A percentile compares a stretch with the other conserved stretches of the same genome.
These are phyloP conservation scores for Philotrypesis tridentata DNA, from an alignment of 1,140 invertebrate genomes.

Conservation along the genomic window DNA sequence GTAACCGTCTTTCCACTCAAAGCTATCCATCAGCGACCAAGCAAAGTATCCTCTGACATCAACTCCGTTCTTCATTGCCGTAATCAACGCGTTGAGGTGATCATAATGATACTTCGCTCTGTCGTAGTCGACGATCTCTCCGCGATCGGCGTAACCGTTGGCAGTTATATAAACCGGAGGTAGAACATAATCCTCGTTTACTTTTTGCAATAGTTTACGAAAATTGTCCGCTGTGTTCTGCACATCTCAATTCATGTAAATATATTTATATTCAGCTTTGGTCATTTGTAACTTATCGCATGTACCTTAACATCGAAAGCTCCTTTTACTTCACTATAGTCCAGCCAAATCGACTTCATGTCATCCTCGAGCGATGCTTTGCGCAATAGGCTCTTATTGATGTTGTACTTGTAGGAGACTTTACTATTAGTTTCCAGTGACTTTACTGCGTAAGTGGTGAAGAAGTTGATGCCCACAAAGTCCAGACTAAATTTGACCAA, in stretches of 20 bases:
- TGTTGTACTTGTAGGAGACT: background rate
- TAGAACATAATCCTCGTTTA: slow-evolving; percentile 70
- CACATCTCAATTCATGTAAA: background rate
- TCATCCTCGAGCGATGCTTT: background rate
- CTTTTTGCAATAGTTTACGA: slow-evolving; percentile 68
- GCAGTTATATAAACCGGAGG: slow-evolving; percentile 74
- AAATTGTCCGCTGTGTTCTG: slow-evolving; percentile 68
- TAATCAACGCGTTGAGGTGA: slow-evolving; percentile 62
- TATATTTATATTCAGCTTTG: background rate
- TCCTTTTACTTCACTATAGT: background rate
- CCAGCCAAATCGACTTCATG: slow-evolving; percentile 6
- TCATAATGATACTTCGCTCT: slow-evolving; percentile 69
- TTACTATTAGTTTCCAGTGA: background rate
- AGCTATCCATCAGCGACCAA: slow-evolving; percentile 87
- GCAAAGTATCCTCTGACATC: slow-evolving; percentile 79
- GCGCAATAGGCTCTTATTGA: background rate
- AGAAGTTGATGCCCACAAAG: slow-evolving; percentile 71
- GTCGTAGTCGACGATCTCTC: slow-evolving; percentile 72
- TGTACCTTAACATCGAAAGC: slow-evolving; percentile 11
- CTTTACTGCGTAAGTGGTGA: slow-evolving; percentile 53
- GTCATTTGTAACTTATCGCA: background rate
- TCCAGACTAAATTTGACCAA: slow-evolving; percentile 69
- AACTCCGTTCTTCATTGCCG: slow-evolving; percentile 69
- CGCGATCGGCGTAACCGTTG: slow-evolving; percentile 76
- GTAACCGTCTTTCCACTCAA: slow-evolving; percentile 82